Base-by-base conservation (phyloP, 2,113 vertebrate genomes). In the Hippoglossus stenolepis region DNA sequence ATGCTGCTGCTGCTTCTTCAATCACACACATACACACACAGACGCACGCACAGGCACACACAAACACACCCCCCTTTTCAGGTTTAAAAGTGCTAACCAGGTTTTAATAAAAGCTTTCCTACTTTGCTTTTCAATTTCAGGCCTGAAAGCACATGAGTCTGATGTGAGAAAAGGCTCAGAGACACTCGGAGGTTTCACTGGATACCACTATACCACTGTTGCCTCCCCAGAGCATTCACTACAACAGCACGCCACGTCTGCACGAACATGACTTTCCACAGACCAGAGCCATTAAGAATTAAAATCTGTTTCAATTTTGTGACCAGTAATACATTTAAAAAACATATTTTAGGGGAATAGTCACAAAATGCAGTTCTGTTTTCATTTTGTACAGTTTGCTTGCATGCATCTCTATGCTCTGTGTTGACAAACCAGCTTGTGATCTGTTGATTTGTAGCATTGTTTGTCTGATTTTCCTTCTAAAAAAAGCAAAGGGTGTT, bases 101-200 rank as follows among this genome's bases (percentile, higher is more conserved):
- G 35, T 40, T 21, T 63, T 63, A 40, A 63, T 40, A 40, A 63
- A 63, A 63, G 9, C 31, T 21, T 62, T 40, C 54, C 54, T 83
- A 57, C 70, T 68, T 66, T 69, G 63, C 76, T 86, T 89, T 87
- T 88, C 70, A 64, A 87, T 91, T 90, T 93, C 87, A 91, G 89
- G 91, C 79, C 79, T 85, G 86, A 88, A 68, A 77, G 73, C 82
- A 82, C 82, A 82, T 66, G 62, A 24, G 54, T 68, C 78, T 89
- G 80, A 76, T 76, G 85, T 84, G 73, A 80, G 69, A 31, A 82
- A 80, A 73, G 47, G 63, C 65, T 23, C 31, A 53, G 63, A 68
- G 70, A 78, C 63, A 67, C 20, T 53, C 58, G 8, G 71, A 40
- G 20, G 51, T 8, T 47, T 69, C 57, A 53, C 23, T 14, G 63